These are phyloP conservation scores for Gisinianus flammeolus DNA, from an alignment of 2,888 invertebrate genomes.

Conservation along the genomic window DNA sequence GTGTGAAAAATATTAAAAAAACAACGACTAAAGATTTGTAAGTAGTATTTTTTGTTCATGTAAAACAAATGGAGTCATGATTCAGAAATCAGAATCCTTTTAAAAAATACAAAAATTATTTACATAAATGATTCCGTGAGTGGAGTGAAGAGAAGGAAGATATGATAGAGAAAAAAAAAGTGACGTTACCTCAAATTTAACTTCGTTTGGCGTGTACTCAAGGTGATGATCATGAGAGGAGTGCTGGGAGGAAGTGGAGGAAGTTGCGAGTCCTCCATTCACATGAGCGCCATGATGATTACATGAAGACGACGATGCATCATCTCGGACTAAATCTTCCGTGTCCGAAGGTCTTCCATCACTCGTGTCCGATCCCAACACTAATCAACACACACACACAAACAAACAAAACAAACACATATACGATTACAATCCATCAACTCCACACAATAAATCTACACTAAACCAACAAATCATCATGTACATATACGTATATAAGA, in stretches of 20 bases:
- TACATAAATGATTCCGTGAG: no score
- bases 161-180: not conserved
- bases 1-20: not conserved
- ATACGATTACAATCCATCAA: not conserved
- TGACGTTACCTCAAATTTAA: conserved; percentile 63
- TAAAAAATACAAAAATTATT: no score
- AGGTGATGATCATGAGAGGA: conserved; percentile 58
- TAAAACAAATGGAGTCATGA: not conserved
- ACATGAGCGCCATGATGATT: conserved; percentile 59
- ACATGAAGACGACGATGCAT: conserved; percentile 48
- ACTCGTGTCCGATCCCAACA: conserved; percentile 64
- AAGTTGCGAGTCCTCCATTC: conserved; percentile 53
- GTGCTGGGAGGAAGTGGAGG: conserved; percentile 50
- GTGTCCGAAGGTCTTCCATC: conserved; percentile 73
- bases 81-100: not conserved
- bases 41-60: not conserved
- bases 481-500: no score
- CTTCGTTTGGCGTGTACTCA: conserved; percentile 61
- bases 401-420: conserved; percentile 25
- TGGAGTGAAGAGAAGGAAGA: not conserved
- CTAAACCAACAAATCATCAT: no score
- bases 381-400: conserved; percentile 65
- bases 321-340: conserved; percentile 69
- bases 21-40: not conserved
- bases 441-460: no score